These are phyloP conservation scores for Atlantisia rogersi DNA, from an alignment of 2,113 vertebrate genomes.

Conservation along the genomic window DNA sequence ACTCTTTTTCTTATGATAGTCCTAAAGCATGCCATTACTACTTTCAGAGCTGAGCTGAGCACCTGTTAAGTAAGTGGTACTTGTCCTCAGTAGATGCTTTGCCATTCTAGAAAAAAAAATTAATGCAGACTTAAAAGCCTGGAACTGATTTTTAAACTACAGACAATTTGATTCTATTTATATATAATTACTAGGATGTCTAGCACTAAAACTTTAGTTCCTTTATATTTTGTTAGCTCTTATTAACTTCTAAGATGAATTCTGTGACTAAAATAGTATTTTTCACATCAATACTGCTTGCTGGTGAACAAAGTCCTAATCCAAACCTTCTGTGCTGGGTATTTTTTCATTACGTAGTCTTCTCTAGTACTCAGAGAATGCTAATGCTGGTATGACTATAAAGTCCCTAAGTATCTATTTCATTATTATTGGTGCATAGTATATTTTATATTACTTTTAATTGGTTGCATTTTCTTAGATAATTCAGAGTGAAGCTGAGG, in stretches of 20 bases:
- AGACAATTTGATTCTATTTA: not conserved
- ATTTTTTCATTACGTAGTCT: not conserved
- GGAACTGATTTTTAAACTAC: not conserved
- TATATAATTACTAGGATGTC: not conserved
- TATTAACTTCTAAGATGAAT: not conserved
- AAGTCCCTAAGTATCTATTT: not conserved
- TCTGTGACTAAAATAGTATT: conserved; percentile 6
- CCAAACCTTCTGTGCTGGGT: not conserved
- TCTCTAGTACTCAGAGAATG: not conserved
- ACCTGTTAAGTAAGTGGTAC: not conserved
- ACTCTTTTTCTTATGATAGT: not conserved
- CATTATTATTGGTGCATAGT: not conserved
- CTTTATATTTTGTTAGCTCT: not conserved
- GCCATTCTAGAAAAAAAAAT: not conserved
- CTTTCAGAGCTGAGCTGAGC: not conserved
- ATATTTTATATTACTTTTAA: conserved; percentile 21
- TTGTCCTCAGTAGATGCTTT: not conserved
- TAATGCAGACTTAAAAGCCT: not conserved
- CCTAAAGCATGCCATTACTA: not conserved
- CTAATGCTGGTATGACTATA: not conserved
- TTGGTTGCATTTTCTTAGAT: not conserved
- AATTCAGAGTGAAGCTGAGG: conserved; percentile 13
- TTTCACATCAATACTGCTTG: conserved; percentile 4
- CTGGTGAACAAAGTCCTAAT: not conserved
- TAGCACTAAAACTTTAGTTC: not conserved